A percentile compares a stretch with the other conserved stretches of the same genome.
Conservation (phyloP, 2,888 invertebrate species). For the Maniola hyperantus region DNA sequence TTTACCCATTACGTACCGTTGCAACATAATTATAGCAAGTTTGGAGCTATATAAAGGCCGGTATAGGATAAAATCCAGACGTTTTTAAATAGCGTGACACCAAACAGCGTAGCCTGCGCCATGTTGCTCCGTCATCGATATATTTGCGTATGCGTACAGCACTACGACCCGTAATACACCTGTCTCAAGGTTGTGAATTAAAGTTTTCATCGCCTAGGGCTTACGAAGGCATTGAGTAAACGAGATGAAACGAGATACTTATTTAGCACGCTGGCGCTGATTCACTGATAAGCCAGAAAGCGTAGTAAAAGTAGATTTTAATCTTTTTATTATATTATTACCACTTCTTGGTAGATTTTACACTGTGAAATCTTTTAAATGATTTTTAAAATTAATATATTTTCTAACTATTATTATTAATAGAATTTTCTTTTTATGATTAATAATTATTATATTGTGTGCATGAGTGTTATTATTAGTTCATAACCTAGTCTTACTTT, state of each 20-base stretch:
- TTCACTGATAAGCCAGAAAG: conserved; percentile 10
- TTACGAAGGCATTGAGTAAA: conserved; percentile 11
- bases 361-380: background rate
- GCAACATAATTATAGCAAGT: background rate
- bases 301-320: conserved; percentile 1
- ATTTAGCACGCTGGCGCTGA: conserved; percentile 9
- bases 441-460: conserved; percentile 19
- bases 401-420: background rate
- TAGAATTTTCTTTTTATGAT: background rate
- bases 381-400: background rate
- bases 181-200: conserved; percentile 15
- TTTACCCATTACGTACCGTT: background rate
- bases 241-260: conserved; percentile 12
- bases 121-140: conserved; percentile 6
- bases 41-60: background rate
- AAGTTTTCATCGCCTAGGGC: conserved; percentile 9
- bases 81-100: background rate
- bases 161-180: conserved; percentile 8
- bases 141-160: conserved; percentile 8
- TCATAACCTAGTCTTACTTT: conserved; percentile 24
- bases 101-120: conserved; percentile 7
- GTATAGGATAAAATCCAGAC: background rate
- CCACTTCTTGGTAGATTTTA: background rate
- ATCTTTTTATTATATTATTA: conserved; percentile 4
- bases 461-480: conserved; percentile 39